Percentiles rank a stretch among this genome's conserved stretches.
Conservation (phyloP, 2,888 invertebrate genomes). For the Saturnia japonica region DNA sequence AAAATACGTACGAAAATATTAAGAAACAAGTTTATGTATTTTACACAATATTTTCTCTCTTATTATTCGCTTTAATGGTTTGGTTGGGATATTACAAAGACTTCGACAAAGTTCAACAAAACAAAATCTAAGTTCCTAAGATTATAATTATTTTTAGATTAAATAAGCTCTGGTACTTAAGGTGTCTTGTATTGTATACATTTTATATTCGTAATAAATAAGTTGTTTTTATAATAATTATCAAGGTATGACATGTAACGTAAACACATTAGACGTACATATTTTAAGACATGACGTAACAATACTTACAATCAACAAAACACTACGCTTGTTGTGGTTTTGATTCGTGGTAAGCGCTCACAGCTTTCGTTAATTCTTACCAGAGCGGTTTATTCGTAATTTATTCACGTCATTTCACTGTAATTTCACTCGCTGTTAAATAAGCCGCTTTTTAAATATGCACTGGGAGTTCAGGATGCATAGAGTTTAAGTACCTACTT, state of each 20-base stretch:
- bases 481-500: not conserved
- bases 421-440: constrained; percentile 64
- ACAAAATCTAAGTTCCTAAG: not conserved
- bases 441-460: constrained; percentile 57
- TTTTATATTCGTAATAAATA: not conserved
- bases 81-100: not conserved
- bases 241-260: not conserved
- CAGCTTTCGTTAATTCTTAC: constrained; percentile 65
- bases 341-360: constrained; percentile 46
- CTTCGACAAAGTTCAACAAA: not conserved
- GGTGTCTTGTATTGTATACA: not conserved
- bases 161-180: not conserved
- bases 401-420: constrained; percentile 68
- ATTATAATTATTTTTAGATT: not conserved
- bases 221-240: not conserved
- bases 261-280: not conserved
- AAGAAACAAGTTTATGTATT: not conserved
- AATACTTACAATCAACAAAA: not conserved
- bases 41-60: not conserved
- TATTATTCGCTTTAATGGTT: not conserved
- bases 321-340: constrained; percentile 43
- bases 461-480: constrained; percentile 29
- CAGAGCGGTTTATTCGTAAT: constrained; percentile 62
- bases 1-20: not conserved
- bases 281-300: not conserved